These are phyloP conservation scores for Leucoraja ocellata DNA, from an alignment of 2,797 vertebrate genomes.

Conservation along the genomic window DNA sequence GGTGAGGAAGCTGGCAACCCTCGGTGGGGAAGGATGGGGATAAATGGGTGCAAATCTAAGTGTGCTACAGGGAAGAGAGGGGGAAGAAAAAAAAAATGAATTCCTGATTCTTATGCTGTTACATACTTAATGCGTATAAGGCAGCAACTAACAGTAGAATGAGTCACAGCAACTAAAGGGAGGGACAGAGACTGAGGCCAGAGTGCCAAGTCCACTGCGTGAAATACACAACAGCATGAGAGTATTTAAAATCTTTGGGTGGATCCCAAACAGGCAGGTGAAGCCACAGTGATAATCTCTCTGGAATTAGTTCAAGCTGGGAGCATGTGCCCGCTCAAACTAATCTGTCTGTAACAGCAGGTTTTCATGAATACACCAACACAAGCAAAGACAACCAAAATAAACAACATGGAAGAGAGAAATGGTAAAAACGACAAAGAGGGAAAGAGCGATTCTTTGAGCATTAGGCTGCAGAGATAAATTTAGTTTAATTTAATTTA, in stretches of 20 bases:
- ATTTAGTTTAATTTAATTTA: no score
- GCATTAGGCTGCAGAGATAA: neutral
- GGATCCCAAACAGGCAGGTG: neutral
- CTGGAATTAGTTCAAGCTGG: neutral
- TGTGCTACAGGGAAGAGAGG: no score
- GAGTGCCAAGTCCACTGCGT: neutral
- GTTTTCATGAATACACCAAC: neutral
- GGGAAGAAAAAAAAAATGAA: no score
- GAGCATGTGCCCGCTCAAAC: neutral
- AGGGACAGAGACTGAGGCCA: neutral
- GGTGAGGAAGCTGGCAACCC: no score
- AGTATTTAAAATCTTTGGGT: neutral
- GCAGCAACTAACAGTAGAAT: neutral
- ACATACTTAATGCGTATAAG: neutral
- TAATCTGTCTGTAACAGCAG: no score
- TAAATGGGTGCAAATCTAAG: no score
- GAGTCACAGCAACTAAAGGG: neutral
- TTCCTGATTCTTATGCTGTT: no score
- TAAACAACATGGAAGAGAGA: neutral
- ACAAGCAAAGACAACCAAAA: neutral
- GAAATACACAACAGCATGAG: neutral
- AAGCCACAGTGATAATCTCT: neutral
- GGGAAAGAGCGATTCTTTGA: neutral
- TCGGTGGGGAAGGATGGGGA: no score
- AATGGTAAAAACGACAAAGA: neutral